Conservation (phyloP, 2,888 invertebrate genomes). For the Glyphotaelius pellucidus region DNA sequence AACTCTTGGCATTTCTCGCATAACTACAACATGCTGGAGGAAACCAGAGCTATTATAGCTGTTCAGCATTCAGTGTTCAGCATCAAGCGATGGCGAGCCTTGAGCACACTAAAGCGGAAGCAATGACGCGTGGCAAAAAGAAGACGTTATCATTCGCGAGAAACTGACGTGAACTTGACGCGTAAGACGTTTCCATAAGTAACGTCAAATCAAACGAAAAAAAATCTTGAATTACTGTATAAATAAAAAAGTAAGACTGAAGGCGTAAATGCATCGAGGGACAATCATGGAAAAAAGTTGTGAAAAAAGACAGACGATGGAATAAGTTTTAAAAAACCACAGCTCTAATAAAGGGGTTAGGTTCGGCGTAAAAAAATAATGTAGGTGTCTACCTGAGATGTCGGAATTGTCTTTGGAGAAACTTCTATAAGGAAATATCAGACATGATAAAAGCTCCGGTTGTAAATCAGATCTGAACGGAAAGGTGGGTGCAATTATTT, state of each 20-base stretch:
- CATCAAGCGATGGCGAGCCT: background rate
- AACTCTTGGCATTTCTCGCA: background rate
- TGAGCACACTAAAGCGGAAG: constrained; percentile 28
- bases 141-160: constrained; percentile 21
- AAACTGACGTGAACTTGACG: background rate
- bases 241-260: background rate
- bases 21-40: background rate
- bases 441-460: background rate
- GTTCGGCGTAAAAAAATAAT: background rate
- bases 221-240: background rate
- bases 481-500: background rate
- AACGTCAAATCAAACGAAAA: background rate
- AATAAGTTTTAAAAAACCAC: background rate
- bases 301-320: background rate
- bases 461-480: background rate
- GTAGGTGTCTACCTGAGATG: background rate
- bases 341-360: background rate
- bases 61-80: background rate
- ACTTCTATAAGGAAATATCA: background rate
- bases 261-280: background rate
- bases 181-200: background rate
- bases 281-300: background rate
- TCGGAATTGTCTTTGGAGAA: background rate
- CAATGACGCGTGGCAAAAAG: constrained; percentile 37
- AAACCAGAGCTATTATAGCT: background rate